A percentile compares a stretch with the other conserved stretches of the same genome.
Conservation (phyloP, 2,797 vertebrate genomes). For the Simalia tracyae region DNA sequence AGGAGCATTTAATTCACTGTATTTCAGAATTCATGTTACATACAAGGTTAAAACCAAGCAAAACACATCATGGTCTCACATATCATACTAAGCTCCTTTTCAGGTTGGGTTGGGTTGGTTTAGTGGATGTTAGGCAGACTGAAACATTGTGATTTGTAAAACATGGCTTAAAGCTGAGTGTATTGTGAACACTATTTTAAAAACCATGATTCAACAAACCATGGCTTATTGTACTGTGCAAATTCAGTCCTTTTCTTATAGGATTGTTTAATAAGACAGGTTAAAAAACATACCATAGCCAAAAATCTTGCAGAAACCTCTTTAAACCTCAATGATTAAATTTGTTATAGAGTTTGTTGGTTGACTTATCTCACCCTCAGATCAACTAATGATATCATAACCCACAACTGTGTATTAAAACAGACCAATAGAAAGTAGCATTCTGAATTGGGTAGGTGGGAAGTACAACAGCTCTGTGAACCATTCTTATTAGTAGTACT, state of each 20-base stretch:
- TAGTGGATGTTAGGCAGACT: background rate
- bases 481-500: background rate
- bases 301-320: background rate
- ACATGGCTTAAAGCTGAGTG: background rate
- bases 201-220: background rate
- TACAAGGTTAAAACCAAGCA: background rate
- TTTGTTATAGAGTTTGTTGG: background rate
- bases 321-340: background rate
- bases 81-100: too few species aligned
- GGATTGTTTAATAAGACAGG: background rate
- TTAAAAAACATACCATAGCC: background rate
- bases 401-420: background rate
- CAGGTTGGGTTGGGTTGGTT: background rate
- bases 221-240: background rate
- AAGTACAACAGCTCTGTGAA: too few species aligned
- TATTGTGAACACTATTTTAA: background rate
- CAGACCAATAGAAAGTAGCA: background rate
- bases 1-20: background rate
- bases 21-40: background rate
- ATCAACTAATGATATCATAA: background rate
- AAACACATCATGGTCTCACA: background rate
- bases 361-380: background rate
- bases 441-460: too few species aligned
- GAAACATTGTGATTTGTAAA: background rate
- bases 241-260: background rate